Conservation (phyloP, 2,888 invertebrate species). For the Pocota personata region DNA sequence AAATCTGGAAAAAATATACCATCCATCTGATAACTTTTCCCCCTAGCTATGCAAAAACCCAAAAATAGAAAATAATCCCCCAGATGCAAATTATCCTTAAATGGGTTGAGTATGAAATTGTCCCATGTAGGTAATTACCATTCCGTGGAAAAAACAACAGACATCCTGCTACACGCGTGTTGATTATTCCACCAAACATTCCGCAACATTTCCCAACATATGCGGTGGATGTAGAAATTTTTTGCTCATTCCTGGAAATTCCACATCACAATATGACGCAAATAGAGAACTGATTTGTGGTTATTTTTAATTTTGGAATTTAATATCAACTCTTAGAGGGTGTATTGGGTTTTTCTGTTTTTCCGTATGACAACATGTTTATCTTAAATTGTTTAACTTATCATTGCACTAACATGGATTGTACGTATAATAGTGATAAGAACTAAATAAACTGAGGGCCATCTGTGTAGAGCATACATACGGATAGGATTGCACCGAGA, state of each 20-base stretch:
- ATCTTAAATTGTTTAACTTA: background rate
- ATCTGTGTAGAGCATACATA: background rate
- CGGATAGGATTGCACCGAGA: background rate
- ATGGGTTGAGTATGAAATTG: background rate
- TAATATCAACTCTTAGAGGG: background rate
- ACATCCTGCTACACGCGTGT: background rate
- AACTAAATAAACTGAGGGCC: background rate
- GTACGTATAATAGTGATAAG: background rate
- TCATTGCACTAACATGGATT: background rate
- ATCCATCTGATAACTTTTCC: background rate
- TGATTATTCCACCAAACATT: slow-evolving; percentile 27
- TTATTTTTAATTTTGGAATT: background rate
- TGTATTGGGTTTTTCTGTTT: background rate
- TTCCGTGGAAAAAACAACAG: background rate
- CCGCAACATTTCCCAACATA: slow-evolving; percentile 20
- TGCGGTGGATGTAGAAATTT: background rate
- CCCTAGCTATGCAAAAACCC: background rate
- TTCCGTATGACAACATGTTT: background rate
- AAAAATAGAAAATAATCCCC: background rate
- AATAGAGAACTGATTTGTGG: background rate
- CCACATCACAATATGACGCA: slow-evolving; percentile 6
- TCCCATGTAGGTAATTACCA: background rate
- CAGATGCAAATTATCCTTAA: background rate
- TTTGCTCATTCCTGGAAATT: background rate
- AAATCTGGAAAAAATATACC: background rate